A percentile compares a stretch with the other conserved stretches of the same genome.
Evolutionary conservation across 2,113 vertebrate genomes (phyloP).

Genomic region (Aythya baeri): DNA sequence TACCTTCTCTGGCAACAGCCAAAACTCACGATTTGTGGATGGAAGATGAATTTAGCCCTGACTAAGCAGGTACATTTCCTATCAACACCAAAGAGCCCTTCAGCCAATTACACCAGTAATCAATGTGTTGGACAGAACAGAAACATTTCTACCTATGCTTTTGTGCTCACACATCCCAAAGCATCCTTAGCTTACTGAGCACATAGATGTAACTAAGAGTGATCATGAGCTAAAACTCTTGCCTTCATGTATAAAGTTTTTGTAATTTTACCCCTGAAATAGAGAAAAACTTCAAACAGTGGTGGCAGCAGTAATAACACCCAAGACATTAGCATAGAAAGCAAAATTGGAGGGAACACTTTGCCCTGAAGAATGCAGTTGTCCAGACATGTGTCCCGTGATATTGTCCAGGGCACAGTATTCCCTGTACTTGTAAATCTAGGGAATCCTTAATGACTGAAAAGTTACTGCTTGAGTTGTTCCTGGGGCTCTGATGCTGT

Average conservation of each 20-base stretch:
- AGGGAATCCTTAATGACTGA: background rate
- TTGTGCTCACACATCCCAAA: background rate
- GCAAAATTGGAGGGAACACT: background rate
- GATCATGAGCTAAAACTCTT: background rate
- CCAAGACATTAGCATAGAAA: background rate
- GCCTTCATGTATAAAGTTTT: background rate
- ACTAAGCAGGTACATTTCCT: background rate
- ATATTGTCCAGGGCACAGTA: background rate
- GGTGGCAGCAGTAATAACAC: background rate
- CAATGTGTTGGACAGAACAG: background rate
- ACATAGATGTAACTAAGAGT: background rate
- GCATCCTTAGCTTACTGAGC: background rate
- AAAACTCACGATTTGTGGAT: background rate
- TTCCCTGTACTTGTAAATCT: background rate
- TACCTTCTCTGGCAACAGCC: background rate
- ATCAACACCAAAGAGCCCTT: background rate
- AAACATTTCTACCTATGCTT: background rate
- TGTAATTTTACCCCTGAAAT: background rate
- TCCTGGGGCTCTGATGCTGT: background rate
- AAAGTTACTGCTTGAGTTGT: background rate
- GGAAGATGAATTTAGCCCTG: background rate
- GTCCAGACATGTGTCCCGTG: background rate
- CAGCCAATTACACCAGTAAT: background rate
- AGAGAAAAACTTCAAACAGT: background rate
- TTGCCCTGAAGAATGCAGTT: background rate